Percentiles rank a stretch among this genome's conserved stretches.
These are phyloP conservation scores for Crotalus helleri DNA, from an alignment of 2,113 vertebrate species.

Conservation along the genomic window DNA sequence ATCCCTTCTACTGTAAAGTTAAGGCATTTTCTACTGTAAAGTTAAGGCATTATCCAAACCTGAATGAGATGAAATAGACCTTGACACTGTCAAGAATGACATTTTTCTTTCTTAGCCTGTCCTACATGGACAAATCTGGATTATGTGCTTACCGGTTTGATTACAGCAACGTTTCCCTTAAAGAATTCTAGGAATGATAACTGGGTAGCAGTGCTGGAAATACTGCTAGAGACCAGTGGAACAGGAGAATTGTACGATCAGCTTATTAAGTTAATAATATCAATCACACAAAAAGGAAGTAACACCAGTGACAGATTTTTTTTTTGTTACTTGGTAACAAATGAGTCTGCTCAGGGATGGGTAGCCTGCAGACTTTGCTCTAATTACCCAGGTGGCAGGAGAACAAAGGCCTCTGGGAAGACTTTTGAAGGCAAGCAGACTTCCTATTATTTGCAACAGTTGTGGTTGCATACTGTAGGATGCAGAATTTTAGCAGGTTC, in stretches of 20 bases:
- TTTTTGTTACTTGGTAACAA: constrained; percentile 35
- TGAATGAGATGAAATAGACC: not conserved
- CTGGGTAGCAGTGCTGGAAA: not conserved
- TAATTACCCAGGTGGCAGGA: not conserved
- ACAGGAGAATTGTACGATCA: not conserved
- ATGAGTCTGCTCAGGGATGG: not conserved
- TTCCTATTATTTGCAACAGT: not conserved
- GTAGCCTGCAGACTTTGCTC: not conserved
- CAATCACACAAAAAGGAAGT: not conserved
- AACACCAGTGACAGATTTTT: not conserved
- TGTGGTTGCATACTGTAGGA: not conserved
- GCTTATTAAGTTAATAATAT: not conserved
- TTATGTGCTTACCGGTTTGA: not conserved
- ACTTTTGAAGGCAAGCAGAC: not conserved
- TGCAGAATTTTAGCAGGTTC: not conserved
- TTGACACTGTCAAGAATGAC: not conserved
- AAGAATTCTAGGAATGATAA: not conserved
- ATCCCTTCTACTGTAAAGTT: not conserved
- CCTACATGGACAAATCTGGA: not conserved
- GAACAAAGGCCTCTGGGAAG: not conserved
- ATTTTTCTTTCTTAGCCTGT: not conserved
- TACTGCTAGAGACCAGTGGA: not conserved
- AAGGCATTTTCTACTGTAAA: not conserved
- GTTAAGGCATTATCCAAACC: not conserved
- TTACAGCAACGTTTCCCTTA: not conserved